A percentile compares a stretch with the other conserved stretches of the same genome.
Evolutionary conservation across 1,140 invertebrate genomes (phyloP).

Genomic region (Drosophila carrolli): DNA sequence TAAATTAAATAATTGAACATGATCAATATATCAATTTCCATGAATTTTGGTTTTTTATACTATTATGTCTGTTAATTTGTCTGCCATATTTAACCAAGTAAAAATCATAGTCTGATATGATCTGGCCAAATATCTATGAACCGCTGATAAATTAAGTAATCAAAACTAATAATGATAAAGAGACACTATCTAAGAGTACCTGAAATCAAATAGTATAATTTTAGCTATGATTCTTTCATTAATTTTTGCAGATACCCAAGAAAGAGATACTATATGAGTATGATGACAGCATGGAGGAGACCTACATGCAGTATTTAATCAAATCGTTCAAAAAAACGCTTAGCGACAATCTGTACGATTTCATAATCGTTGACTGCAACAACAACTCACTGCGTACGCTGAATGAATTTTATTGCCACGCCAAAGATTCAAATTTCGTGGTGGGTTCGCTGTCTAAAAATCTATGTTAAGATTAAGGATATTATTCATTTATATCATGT

Average conservation of each 20-base stretch:
- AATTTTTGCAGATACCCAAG: constrained; percentile 86
- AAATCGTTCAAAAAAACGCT: constrained; percentile 97
- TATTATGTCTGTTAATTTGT: no score
- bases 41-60: no score
- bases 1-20: no score
- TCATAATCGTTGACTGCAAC: constrained; percentile 96
- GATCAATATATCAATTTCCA: no score
- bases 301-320: constrained; percentile 92
- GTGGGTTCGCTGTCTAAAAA: constrained; percentile 85
- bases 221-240: no score
- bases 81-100: no score
- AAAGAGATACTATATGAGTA: constrained; percentile 95
- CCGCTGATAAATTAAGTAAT: no score
- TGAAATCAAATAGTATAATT: no score
- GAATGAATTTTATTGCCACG: constrained; percentile 94
- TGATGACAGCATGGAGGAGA: constrained; percentile 93
- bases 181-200: no score
- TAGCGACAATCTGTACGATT: constrained; percentile 95
- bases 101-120: no score
- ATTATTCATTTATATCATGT: background rate
- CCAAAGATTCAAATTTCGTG: constrained; percentile 95
- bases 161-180: no score
- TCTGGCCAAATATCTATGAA: no score
- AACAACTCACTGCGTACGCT: constrained; percentile 93
- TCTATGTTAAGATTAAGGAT: background rate